Percentiles rank a stretch among this genome's conserved stretches.
Evolutionary conservation across 1,140 invertebrate species (phyloP).

Genomic region (Gerris buenoi): DNA sequence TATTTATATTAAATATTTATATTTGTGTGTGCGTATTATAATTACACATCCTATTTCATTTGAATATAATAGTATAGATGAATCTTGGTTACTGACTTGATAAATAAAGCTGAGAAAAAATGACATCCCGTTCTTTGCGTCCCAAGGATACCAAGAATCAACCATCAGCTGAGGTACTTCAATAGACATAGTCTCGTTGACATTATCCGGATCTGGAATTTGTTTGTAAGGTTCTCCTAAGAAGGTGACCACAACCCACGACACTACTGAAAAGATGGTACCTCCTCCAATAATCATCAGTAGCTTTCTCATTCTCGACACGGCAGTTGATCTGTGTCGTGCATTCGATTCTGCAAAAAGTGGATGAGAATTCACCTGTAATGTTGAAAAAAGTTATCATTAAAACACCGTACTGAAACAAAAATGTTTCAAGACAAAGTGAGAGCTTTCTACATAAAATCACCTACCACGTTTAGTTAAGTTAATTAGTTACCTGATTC

Average conservation of each 20-base stretch:
- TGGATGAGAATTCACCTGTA: conserved; percentile 54
- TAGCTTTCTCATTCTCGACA: conserved; percentile 59
- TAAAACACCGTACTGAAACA: too few relatives aligned
- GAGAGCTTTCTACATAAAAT: too few relatives aligned
- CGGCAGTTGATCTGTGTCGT: conserved; percentile 49
- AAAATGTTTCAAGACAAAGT: too few relatives aligned
- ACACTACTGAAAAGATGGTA: conserved; percentile 34
- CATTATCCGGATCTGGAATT: conserved; percentile 47
- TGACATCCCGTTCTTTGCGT: conserved; percentile 42
- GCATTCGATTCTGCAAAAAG: conserved; percentile 68
- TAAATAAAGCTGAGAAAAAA: conserved; percentile 48
- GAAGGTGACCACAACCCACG: conserved; percentile 61
- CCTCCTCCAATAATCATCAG: conserved; percentile 46
- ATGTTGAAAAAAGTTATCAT: background rate
- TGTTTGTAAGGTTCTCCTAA: conserved; percentile 53
- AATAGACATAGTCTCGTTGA: conserved; percentile 47
- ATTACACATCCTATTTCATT: too few relatives aligned
- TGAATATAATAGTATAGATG: too few relatives aligned
- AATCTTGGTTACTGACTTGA: too few relatives aligned
- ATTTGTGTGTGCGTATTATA: too few relatives aligned
- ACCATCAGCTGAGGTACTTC: conserved; percentile 55
- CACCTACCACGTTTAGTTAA: too few relatives aligned
- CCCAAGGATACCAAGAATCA: conserved; percentile 58
- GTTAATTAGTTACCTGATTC: conserved; percentile 39
- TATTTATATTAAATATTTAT: too few relatives aligned